Evolutionary conservation across 1,140 invertebrate species (phyloP).

Genomic region (Brachionus calyciflorus): DNA sequence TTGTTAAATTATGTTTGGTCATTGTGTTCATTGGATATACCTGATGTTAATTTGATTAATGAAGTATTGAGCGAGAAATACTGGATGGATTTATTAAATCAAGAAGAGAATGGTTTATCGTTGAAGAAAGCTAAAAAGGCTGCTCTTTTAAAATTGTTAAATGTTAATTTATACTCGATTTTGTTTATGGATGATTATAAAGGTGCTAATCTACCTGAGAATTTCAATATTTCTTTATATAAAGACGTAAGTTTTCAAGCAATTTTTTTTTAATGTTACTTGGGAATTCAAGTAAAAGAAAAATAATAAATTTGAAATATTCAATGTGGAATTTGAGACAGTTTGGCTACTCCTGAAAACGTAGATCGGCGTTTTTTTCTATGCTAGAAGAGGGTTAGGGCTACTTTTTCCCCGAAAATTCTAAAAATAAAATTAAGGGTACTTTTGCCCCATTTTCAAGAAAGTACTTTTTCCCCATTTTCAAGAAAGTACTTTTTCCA

Average conservation of each 20-base stretch:
- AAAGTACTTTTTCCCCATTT: too few species aligned
- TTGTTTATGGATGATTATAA: conserved; percentile 6
- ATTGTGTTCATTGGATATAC: neutral
- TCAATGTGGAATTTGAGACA: too few species aligned
- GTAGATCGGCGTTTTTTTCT: too few species aligned
- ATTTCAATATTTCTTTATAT: neutral
- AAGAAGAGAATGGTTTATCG: neutral
- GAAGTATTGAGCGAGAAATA: neutral
- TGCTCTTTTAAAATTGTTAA: conserved; percentile 26
- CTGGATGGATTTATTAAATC: neutral
- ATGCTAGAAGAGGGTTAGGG: too few species aligned
- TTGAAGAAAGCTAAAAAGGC: neutral
- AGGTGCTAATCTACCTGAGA: conserved; percentile 10
- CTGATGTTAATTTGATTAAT: neutral
- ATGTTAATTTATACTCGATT: conserved; percentile 31
- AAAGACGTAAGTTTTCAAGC: neutral
- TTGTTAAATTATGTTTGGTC: conserved; percentile 27
- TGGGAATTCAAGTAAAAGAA: too few species aligned
- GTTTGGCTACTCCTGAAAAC: too few species aligned
- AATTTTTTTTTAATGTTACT: neutral
- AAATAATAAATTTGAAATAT: too few species aligned
- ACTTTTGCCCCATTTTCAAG: too few species aligned
- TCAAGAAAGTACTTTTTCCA: too few species aligned
- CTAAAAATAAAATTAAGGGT: too few species aligned
- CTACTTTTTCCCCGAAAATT: too few species aligned